These are phyloP conservation scores for Nannobrachium achirus DNA, from an alignment of 2,113 vertebrate species.

Conservation along the genomic window DNA sequence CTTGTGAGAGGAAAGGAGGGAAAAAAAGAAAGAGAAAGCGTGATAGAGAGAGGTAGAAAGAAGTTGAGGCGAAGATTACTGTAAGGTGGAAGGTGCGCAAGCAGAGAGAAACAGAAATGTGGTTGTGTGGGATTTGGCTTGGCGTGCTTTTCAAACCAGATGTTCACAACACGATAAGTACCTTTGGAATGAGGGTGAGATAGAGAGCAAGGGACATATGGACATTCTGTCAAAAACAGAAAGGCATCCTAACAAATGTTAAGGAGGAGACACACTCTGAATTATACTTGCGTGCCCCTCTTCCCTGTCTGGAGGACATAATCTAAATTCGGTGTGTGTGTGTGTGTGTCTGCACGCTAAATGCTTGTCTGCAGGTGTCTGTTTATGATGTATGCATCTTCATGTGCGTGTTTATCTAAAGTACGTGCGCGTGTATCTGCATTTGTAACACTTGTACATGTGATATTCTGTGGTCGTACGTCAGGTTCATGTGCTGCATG, in stretches of 20 bases:
- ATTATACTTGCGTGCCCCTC: slow-evolving; percentile 59
- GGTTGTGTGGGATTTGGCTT: slow-evolving; percentile 47
- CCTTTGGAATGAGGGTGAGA: slow-evolving; percentile 37
- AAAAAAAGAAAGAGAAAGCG: not conserved
- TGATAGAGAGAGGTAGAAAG: not conserved
- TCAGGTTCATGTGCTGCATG: slow-evolving; percentile 34
- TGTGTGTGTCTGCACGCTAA: slow-evolving; percentile 3
- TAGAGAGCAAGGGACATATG: slow-evolving; percentile 37
- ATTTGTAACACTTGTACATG: too few species aligned
- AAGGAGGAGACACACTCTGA: slow-evolving; percentile 50
- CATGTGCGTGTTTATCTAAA: too few species aligned
- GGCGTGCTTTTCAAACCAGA: slow-evolving; percentile 53
- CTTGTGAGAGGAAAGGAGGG: slow-evolving; percentile 30
- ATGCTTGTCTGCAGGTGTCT: too few species aligned
- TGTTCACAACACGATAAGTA: slow-evolving; percentile 40
- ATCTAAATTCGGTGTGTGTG: slow-evolving; percentile 55
- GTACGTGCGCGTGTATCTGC: too few species aligned
- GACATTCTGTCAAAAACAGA: slow-evolving; percentile 44
- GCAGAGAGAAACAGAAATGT: slow-evolving; percentile 32
- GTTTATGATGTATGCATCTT: too few species aligned
- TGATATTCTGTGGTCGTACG: too few species aligned
- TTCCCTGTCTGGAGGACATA: slow-evolving; percentile 54
- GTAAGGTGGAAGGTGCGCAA: not conserved
- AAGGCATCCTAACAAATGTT: slow-evolving; percentile 48
- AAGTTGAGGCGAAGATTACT: slow-evolving; percentile 1